A percentile compares a stretch with the other conserved stretches of the same genome.
Conservation (phyloP, 2,888 invertebrate species). For the Hydrotaea cyrtoneurina region DNA sequence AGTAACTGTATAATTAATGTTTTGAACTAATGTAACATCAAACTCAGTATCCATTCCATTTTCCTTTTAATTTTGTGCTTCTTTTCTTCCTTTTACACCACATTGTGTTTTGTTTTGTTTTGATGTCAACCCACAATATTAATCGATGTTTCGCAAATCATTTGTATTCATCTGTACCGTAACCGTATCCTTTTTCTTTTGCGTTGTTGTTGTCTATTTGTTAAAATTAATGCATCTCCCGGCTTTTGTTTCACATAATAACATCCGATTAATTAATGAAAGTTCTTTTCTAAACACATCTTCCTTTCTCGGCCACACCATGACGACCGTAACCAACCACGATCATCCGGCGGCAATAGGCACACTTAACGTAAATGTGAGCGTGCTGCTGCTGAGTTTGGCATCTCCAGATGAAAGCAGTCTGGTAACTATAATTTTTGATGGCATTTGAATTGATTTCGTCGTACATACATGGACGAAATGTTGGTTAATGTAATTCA, state of each 20-base stretch:
- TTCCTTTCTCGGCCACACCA: neutral
- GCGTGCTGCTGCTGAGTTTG: slow-evolving; percentile 94
- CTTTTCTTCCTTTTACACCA: too few relatives aligned
- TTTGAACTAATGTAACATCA: too few relatives aligned
- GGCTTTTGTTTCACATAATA: too few relatives aligned
- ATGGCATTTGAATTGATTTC: neutral
- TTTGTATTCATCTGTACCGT: slow-evolving; percentile 20
- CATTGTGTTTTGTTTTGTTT: slow-evolving; percentile 10
- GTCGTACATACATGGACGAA: too few relatives aligned
- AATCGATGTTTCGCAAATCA: slow-evolving; percentile 7
- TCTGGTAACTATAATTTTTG: slow-evolving; percentile 87
- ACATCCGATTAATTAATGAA: neutral
- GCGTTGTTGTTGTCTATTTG: slow-evolving; percentile 60
- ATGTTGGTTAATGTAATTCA: slow-evolving; percentile 11
- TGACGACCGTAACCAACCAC: neutral
- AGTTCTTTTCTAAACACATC: neutral
- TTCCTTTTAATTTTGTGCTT: too few relatives aligned
- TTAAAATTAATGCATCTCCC: neutral
- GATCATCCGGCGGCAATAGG: slow-evolving; percentile 82
- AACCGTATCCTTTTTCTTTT: slow-evolving; percentile 30
- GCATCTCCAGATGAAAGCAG: slow-evolving; percentile 98
- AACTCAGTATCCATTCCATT: too few relatives aligned
- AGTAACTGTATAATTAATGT: too few relatives aligned
- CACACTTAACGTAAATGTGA: slow-evolving; percentile 95
- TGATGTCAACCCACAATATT: slow-evolving; percentile 60